Percentiles rank a stretch among this genome's conserved stretches.
Evolutionary conservation across 2,113 vertebrate species (phyloP).

Genomic region (Desmodus rotundus): DNA sequence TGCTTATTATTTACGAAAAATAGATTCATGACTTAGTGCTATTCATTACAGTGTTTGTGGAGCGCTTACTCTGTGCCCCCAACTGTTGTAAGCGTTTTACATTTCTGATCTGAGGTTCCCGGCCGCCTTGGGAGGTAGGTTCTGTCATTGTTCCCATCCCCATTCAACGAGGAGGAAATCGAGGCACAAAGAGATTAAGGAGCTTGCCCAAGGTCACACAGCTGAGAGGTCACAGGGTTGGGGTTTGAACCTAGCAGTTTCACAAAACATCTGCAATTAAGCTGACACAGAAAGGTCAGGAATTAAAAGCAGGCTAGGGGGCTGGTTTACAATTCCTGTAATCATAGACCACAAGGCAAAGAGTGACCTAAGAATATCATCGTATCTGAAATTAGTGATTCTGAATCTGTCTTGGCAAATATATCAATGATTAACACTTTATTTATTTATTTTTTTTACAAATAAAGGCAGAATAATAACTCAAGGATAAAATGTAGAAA

Average conservation of each 20-base stretch:
- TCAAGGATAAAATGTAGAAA: neutral
- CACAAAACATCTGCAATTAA: neutral
- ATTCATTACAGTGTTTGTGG: neutral
- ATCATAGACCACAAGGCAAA: neutral
- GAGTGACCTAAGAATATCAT: neutral
- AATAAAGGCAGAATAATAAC: conserved; percentile 3
- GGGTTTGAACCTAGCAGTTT: neutral
- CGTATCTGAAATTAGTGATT: neutral
- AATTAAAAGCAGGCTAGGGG: conserved; percentile 10
- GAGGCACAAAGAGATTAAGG: conserved; percentile 48
- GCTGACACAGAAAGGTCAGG: conserved; percentile 12
- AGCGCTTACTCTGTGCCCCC: neutral
- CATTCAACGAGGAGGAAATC: neutral
- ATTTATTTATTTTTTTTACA: neutral
- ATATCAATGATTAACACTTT: neutral
- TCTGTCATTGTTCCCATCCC: neutral
- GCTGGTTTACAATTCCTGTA: neutral
- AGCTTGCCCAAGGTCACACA: neutral
- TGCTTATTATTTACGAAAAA: conserved; percentile 25
- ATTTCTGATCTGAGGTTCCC: neutral
- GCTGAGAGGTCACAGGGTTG: neutral
- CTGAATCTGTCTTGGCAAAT: conserved; percentile 22
- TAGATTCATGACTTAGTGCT: neutral
- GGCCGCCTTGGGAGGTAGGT: conserved; percentile 43
- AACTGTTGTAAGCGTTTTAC: neutral